Percentiles rank a stretch among this genome's conserved stretches.
Evolutionary conservation across 1,140 invertebrate species (phyloP).

Genomic region (Saccostrea cuccullata): DNA sequence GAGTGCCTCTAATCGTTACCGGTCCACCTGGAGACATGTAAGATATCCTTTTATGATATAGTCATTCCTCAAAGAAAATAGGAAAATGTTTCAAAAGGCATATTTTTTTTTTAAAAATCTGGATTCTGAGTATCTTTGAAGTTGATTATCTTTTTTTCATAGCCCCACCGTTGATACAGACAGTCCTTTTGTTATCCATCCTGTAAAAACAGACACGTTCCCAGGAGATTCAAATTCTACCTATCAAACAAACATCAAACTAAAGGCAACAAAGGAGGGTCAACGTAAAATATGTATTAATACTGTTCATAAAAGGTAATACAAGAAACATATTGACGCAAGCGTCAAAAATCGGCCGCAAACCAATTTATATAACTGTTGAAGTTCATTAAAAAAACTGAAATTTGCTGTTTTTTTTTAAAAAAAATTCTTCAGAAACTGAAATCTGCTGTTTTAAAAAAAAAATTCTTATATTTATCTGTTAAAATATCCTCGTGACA

Average conservation of each 20-base stretch:
- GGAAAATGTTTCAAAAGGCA: too few relatives aligned
- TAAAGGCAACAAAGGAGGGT: not conserved
- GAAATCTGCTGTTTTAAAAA: too few relatives aligned
- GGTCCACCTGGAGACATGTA: not conserved
- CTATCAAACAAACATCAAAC: constrained; percentile 8
- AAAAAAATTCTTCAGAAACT: too few relatives aligned
- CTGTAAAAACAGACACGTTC: not conserved
- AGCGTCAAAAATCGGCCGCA: too few relatives aligned
- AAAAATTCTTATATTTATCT: too few relatives aligned
- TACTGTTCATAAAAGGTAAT: not conserved
- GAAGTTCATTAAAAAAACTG: too few relatives aligned
- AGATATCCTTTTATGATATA: not conserved
- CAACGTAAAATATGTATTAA: not conserved
- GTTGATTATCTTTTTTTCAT: not conserved
- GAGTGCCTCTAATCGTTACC: not conserved
- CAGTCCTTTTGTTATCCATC: not conserved
- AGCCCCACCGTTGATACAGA: not conserved
- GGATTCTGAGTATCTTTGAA: not conserved
- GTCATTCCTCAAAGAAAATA: too few relatives aligned
- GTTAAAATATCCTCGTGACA: too few relatives aligned
- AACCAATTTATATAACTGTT: too few relatives aligned
- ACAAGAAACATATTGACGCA: too few relatives aligned
- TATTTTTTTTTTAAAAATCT: not conserved
- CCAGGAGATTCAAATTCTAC: not conserved
- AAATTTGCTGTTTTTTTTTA: too few relatives aligned